phyloP scores from a whole-genome alignment of 2,888 invertebrate species.

The Abscondita cerata region DNA sequence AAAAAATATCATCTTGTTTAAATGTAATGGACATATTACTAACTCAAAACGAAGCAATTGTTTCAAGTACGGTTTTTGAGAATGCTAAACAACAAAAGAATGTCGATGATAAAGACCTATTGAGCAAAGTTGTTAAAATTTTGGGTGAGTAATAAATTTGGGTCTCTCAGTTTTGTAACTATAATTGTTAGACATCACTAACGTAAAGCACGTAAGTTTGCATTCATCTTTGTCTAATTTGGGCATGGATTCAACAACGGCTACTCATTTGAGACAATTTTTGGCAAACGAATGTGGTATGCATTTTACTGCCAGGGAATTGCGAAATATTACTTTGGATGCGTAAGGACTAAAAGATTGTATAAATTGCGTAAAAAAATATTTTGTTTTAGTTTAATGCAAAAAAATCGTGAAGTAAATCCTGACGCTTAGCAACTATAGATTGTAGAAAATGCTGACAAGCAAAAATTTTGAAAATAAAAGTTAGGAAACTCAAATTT shows the following conservation, averaged over 20 bases:
- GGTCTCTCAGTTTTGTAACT: too few species aligned
- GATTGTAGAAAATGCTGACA: too few species aligned
- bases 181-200: too few species aligned
- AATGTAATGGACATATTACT: conserved; percentile 4
- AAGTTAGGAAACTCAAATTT: too few species aligned
- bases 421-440: too few species aligned
- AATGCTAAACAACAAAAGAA: background rate
- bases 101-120: too few species aligned
- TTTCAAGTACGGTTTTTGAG: background rate
- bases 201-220: background rate
- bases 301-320: conserved; percentile 84
- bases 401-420: too few species aligned
- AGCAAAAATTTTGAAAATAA: too few species aligned
- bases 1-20: background rate
- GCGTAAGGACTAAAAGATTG: conserved; percentile 55
- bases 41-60: background rate
- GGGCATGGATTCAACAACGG: conserved; percentile 88
- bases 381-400: too few species aligned
- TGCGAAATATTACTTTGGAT: conserved; percentile 80
- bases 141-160: too few species aligned
- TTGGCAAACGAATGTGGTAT: conserved; percentile 89
- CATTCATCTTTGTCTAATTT: background rate
- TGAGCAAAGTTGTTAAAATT: too few species aligned
- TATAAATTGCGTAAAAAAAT: too few species aligned
- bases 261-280: conserved; percentile 93